These are phyloP conservation scores for Pomatostomus ruficeps DNA, from an alignment of 2,113 vertebrate species.

Conservation along the genomic window DNA sequence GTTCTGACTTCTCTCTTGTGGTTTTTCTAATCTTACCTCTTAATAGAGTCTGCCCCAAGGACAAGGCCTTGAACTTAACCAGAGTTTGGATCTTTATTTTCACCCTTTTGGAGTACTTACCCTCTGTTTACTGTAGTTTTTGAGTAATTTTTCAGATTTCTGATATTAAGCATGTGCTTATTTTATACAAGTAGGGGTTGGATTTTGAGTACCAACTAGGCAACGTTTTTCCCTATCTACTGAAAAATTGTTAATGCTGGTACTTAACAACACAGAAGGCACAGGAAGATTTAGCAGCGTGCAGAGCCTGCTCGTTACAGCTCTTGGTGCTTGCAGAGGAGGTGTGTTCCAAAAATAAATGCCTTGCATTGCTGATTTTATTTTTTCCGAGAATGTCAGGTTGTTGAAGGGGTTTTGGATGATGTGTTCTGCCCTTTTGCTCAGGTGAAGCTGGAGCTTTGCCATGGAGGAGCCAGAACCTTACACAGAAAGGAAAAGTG, in stretches of 20 bases:
- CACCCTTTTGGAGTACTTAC: background rate
- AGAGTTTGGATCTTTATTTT: background rate
- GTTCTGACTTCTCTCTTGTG: background rate
- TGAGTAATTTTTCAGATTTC: background rate
- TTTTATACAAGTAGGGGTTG: background rate
- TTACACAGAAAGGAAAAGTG: background rate
- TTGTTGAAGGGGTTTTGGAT: background rate
- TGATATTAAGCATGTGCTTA: background rate
- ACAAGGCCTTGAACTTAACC: background rate
- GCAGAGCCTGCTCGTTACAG: background rate
- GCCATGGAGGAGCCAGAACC: background rate
- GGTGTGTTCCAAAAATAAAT: background rate
- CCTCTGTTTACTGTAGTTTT: background rate
- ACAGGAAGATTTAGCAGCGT: background rate
- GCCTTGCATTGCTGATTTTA: background rate
- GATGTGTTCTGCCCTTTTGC: background rate
- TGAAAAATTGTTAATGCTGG: background rate
- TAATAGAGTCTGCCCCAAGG: background rate
- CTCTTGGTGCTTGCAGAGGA: background rate
- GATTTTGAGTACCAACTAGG: background rate
- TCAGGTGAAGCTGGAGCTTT: background rate
- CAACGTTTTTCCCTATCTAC: background rate
- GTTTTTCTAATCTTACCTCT: background rate
- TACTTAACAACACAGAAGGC: background rate
- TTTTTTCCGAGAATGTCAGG: background rate